Conservation (phyloP, 1,140 invertebrate genomes). For the Zaprionus lachaisei region DNA sequence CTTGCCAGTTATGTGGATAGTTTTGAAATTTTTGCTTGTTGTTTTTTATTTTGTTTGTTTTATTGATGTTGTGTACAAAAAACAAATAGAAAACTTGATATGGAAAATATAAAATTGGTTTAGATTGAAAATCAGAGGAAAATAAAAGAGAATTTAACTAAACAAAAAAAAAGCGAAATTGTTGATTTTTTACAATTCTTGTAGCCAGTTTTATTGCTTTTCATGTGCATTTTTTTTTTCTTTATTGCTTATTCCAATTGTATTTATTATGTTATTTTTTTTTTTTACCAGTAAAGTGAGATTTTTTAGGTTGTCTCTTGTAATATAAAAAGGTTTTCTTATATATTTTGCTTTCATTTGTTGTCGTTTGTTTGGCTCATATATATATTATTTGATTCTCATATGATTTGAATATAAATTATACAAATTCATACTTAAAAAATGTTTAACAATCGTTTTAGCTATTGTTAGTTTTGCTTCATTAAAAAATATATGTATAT, state of each 20-base stretch:
- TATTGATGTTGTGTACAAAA: conserved; percentile 60
- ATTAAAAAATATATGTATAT: conserved; percentile 65
- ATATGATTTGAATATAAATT: conserved; percentile 71
- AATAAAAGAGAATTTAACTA: conserved; percentile 28
- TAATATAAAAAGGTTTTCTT: conserved; percentile 71
- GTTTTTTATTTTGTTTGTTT: conserved; percentile 34
- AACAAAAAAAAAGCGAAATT: conserved; percentile 23
- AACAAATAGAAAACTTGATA: conserved; percentile 38
- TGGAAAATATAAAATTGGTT: conserved; percentile 59
- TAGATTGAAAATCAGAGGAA: conserved; percentile 57
- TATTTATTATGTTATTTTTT: conserved; percentile 33
- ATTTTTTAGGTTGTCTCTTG: conserved; percentile 71
- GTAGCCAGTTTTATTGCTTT: conserved; percentile 76
- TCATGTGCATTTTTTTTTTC: conserved; percentile 55
- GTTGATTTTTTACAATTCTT: conserved; percentile 33
- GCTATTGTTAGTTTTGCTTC: conserved; percentile 72
- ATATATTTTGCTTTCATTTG: conserved; percentile 43
- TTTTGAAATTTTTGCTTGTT: conserved; percentile 49
- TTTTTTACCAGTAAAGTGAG: conserved; percentile 74
- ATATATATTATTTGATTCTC: conserved; percentile 56
- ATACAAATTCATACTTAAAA: conserved; percentile 79
- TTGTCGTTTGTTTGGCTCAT: conserved; percentile 40
- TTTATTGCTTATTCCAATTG: conserved; percentile 51
- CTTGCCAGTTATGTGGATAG: conserved; percentile 56
- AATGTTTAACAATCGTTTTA: conserved; percentile 78